phyloP scores from a whole-genome alignment of 2,113 vertebrate genomes.

The Merops nubicus region DNA sequence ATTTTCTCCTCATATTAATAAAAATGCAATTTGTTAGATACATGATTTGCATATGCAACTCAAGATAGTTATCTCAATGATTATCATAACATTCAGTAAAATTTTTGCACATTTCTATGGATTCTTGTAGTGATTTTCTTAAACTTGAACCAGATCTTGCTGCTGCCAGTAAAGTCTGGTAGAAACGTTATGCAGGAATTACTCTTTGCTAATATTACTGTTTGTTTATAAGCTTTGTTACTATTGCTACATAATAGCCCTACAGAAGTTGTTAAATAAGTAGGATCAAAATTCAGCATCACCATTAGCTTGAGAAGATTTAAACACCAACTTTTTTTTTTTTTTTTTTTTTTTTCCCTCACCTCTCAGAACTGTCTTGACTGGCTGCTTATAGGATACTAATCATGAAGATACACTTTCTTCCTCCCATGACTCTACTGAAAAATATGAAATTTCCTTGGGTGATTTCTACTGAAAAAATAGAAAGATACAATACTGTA shows the following conservation, averaged over 20 bases:
- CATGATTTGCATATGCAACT: neutral
- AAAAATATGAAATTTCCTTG: neutral
- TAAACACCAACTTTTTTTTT: no score
- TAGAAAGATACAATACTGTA: neutral
- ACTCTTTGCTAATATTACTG: neutral
- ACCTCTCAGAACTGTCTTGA: neutral
- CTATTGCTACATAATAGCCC: neutral
- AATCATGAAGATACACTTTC: neutral
- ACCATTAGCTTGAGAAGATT: no score
- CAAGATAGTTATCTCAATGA: neutral
- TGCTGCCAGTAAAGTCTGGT: neutral
- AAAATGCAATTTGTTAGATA: neutral
- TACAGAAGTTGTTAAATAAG: neutral
- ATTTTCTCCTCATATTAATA: neutral
- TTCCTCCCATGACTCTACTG: neutral
- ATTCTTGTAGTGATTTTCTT: neutral
- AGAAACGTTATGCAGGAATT: neutral
- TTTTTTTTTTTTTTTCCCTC: no score
- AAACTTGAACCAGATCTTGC: neutral
- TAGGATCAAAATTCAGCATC: no score
- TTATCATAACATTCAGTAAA: neutral
- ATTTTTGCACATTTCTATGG: accelerated
- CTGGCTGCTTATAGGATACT: neutral
- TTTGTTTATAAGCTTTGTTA: neutral
- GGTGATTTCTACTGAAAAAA: neutral